Evolutionary conservation across 2,888 invertebrate genomes (phyloP), one percentile per base, ranked within the genome.

Genomic region (Eupithecia centaureata): DNA sequence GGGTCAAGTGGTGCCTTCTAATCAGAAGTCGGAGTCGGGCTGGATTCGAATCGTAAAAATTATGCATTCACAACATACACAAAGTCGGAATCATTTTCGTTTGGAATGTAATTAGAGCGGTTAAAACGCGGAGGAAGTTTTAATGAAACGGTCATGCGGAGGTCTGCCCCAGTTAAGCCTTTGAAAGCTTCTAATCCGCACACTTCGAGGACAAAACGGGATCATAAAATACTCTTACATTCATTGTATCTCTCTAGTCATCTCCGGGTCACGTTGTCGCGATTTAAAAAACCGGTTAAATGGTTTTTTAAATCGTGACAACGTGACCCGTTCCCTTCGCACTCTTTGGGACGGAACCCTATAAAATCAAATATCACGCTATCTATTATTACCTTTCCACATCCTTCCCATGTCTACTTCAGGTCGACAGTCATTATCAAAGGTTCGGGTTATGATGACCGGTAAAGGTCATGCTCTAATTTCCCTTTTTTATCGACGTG

Each of bases 181-280:
- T 86, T 86, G 84, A 86, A 86, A 88, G 86, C 87, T 83, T 79
- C 84, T 86, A 85, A 87, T 86, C 83, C 80, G 72, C 79, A 81
- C 81, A 83, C 82, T 85, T 84, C 77, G 80, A 77, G 75, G 74
- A 77, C 69, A 70, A 77, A 82, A 80, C 77, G 77, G 74, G 73
- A 70, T 73, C 77, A 76, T 68, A 75, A 75, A 79, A 73, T 80
- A 77, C 81, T 79, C 77, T 71, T 81, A 77, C 77, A 47, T 77
- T 77, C 38, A 76, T 77, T 77, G 76, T 75, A 42, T 62, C 62
- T 54, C 56, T 28, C 61, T n/a, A 38, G n/a, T 7, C 7, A n/a
- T 1, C n/a, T 25, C 61, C 38, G 35, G 57, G 35, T 57, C 51
- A 68, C 61, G 61, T 66, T 66, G 66, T 66, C 61, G n/a, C 38